A percentile compares a stretch with the other conserved stretches of the same genome.
Evolutionary conservation across 2,113 vertebrate species (phyloP).

Genomic region (Sinocyclocheilus anophthalmus): DNA sequence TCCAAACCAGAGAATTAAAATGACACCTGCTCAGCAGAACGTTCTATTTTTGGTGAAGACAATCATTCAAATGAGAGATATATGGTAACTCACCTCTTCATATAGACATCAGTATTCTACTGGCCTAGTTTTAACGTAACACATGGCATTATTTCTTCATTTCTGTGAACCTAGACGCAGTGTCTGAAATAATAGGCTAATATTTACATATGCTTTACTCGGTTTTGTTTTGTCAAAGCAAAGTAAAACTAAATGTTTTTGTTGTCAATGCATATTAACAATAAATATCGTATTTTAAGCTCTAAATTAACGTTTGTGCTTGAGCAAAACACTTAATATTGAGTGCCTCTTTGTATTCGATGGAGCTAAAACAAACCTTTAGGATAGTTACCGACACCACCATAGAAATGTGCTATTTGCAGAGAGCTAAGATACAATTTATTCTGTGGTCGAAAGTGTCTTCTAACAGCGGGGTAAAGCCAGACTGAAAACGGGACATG

Average conservation of each 20-base stretch:
- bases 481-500: not conserved
- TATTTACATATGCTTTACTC: not conserved
- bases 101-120: conserved; percentile 28
- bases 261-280: too few species aligned
- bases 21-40: not conserved
- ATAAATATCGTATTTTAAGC: not conserved
- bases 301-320: not conserved
- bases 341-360: not conserved
- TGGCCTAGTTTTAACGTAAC: conserved; percentile 44
- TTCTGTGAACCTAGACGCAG: not conserved
- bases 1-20: not conserved
- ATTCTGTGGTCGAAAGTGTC: not conserved
- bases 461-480: not conserved
- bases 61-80: not conserved
- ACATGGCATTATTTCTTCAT: not conserved
- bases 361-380: not conserved
- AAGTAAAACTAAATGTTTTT: not conserved
- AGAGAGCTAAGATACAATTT: not conserved
- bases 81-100: not conserved
- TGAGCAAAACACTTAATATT: not conserved
- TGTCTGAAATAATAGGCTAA: not conserved
- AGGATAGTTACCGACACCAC: not conserved
- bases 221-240: not conserved
- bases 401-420: not conserved
- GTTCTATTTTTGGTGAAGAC: not conserved